A percentile compares a stretch with the other conserved stretches of the same genome.
Evolutionary conservation across 1,140 invertebrate genomes (phyloP).

Genomic region (Homalodisca vitripennis): DNA sequence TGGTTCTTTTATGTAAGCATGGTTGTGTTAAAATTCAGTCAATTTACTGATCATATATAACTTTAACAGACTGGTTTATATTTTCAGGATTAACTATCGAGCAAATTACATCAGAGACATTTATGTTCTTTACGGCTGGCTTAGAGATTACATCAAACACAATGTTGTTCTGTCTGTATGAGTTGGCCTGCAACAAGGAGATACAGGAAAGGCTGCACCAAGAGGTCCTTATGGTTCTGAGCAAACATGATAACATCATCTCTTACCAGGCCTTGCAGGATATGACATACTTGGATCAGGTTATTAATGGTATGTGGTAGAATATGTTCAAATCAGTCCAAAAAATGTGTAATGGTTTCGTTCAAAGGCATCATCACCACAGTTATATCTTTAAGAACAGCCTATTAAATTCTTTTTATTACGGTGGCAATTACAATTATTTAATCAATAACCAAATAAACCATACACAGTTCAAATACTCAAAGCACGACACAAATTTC

Average conservation of each 20-base stretch:
- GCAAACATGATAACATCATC: conserved; percentile 46
- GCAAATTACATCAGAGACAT: conserved; percentile 58
- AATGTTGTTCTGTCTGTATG: conserved; percentile 50
- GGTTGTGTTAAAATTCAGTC: no score
- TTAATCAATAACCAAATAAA: not conserved
- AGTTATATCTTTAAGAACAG: no score
- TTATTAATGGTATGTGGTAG: conserved; percentile 29
- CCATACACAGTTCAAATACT: conserved; percentile 3
- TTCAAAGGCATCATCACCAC: not conserved
- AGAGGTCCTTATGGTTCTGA: conserved; percentile 47
- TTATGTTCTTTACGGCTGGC: conserved; percentile 57
- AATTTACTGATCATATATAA: no score
- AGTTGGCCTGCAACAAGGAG: conserved; percentile 50
- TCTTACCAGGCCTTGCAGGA: conserved; percentile 52
- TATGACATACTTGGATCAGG: conserved; percentile 53
- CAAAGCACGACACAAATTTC: not conserved
- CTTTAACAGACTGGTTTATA: not conserved
- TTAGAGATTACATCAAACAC: conserved; percentile 59
- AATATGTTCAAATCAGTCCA: no score
- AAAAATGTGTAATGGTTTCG: not conserved
- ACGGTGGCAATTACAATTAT: no score
- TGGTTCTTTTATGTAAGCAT: no score
- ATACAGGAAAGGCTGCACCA: conserved; percentile 49
- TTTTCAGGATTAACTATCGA: conserved; percentile 28
- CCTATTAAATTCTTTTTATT: no score